phyloP scores from a whole-genome alignment of 2,113 vertebrate genomes.

The Centropus bengalensis region DNA sequence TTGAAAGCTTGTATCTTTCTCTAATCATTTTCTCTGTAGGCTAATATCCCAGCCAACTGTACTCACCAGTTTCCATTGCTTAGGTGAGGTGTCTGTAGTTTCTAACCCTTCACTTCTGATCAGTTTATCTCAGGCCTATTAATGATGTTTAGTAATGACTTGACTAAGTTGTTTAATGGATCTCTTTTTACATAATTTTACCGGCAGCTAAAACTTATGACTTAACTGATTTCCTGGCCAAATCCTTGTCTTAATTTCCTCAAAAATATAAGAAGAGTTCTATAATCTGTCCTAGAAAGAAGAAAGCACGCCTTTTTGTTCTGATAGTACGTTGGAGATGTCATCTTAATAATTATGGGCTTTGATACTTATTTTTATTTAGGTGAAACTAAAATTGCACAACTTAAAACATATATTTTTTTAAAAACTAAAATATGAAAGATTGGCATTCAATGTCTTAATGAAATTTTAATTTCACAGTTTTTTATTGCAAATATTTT shows the following conservation, averaged over 20 bases:
- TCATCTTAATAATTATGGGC: neutral
- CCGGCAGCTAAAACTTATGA: neutral
- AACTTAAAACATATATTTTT: accelerated
- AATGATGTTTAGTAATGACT: neutral
- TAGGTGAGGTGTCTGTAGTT: neutral
- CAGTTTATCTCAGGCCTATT: neutral
- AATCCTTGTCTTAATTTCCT: neutral
- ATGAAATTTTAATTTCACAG: neutral
- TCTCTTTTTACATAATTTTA: neutral
- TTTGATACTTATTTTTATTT: neutral
- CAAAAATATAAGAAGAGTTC: neutral
- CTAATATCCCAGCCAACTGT: neutral
- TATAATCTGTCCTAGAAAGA: neutral
- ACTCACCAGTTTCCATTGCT: neutral
- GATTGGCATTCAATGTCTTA: neutral
- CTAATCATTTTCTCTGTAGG: neutral
- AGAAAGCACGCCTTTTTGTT: neutral
- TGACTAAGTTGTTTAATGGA: neutral
- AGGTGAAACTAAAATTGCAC: neutral
- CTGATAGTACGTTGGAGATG: neutral
- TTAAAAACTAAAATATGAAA: neutral
- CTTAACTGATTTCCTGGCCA: neutral
- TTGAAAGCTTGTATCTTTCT: neutral
- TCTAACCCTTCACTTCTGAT: neutral
- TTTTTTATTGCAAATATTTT: neutral